A percentile compares a stretch with the other conserved stretches of the same genome.
phyloP scores from a whole-genome alignment of 23 tunicate genomes.

The Trididemnum nubilum region DNA sequence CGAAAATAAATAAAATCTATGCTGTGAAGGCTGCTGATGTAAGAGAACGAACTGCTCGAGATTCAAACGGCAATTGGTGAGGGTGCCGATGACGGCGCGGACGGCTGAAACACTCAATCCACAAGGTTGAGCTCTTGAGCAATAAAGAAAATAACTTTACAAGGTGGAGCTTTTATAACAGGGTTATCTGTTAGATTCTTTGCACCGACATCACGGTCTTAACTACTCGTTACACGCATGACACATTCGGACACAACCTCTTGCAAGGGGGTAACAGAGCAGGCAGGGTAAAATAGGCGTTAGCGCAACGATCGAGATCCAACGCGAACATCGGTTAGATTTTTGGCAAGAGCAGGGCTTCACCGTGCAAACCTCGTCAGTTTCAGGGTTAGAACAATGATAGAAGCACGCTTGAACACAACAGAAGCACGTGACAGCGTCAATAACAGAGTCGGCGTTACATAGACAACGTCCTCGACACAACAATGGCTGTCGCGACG shows the following conservation, averaged over 20 bases:
- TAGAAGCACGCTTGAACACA: slow-evolving; percentile 55
- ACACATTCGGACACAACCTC: slow-evolving; percentile 54
- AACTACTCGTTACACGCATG: slow-evolving; percentile 35
- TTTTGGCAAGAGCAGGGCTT: slow-evolving; percentile 72
- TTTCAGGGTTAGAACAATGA: slow-evolving; percentile 64
- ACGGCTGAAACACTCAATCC: no score
- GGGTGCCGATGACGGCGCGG: no score
- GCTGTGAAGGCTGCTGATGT: no score
- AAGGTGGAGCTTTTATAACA: no score
- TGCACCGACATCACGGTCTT: slow-evolving; percentile 60
- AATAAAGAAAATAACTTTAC: no score
- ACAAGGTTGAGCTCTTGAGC: background rate
- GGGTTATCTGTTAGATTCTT: slow-evolving; percentile 76
- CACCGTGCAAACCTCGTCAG: slow-evolving; percentile 49
- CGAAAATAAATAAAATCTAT: no score
- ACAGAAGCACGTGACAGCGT: slow-evolving; percentile 66
- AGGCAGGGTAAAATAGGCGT: slow-evolving; percentile 62
- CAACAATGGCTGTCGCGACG: slow-evolving; percentile 12
- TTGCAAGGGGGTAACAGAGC: slow-evolving; percentile 68
- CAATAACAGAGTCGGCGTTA: slow-evolving; percentile 42
- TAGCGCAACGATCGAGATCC: slow-evolving; percentile 57
- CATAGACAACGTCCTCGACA: slow-evolving; percentile 59
- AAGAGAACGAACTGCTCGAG: no score
- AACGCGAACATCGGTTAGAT: slow-evolving; percentile 53
- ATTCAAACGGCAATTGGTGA: no score